Percentiles rank a stretch among this genome's conserved stretches.
Evolutionary conservation across 2,888 invertebrate species (phyloP).

Genomic region (Mythimna ferrago): DNA sequence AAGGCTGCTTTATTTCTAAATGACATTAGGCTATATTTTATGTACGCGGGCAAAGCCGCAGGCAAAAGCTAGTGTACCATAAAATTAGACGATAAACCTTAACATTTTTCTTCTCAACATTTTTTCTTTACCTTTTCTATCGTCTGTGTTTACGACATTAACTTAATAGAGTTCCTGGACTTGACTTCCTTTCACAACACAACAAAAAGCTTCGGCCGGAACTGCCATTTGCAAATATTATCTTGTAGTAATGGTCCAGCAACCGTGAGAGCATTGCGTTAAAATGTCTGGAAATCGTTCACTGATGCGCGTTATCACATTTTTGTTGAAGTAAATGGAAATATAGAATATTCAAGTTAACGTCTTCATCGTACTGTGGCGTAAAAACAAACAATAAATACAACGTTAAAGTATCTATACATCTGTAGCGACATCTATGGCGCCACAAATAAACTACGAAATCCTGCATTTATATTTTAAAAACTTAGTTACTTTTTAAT

Average conservation of each 20-base stretch:
- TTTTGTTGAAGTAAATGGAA: constrained; percentile 59
- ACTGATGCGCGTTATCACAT: constrained; percentile 47
- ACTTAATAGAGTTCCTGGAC: constrained; percentile 14
- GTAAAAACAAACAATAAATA: constrained; percentile 56
- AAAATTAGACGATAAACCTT: too few species aligned
- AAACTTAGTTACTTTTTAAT: not conserved
- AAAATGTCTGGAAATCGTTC: constrained; percentile 51
- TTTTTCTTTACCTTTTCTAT: too few species aligned
- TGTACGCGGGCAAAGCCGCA: too few species aligned
- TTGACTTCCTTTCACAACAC: not conserved
- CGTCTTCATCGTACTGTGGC: constrained; percentile 59
- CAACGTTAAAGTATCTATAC: constrained; percentile 1
- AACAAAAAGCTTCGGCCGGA: constrained; percentile 28
- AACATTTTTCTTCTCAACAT: too few species aligned
- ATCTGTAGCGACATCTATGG: too few species aligned
- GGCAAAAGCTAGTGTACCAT: too few species aligned
- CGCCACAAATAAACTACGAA: too few species aligned
- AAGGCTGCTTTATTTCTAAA: too few species aligned
- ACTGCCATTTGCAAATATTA: not conserved
- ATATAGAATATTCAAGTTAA: constrained; percentile 63
- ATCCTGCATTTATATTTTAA: too few species aligned
- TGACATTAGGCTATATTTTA: too few species aligned
- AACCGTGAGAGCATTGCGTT: constrained; percentile 28
- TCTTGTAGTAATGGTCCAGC: constrained; percentile 1
- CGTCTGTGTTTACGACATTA: too few species aligned